These are phyloP conservation scores for Strix aluco DNA, from an alignment of 2,113 vertebrate species.

Conservation along the genomic window DNA sequence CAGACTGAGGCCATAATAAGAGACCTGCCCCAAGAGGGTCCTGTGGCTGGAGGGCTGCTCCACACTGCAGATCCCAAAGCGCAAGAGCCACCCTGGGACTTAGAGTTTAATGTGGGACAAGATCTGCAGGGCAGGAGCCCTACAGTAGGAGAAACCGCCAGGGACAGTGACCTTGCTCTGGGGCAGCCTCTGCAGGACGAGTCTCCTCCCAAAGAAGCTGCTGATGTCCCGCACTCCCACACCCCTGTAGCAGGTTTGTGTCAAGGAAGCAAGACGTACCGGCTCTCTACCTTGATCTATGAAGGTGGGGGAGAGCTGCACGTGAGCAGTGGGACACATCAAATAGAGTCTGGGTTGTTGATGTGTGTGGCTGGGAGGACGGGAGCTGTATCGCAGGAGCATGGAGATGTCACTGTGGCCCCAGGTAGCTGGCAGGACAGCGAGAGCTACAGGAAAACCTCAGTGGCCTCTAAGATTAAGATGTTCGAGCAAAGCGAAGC, in stretches of 20 bases:
- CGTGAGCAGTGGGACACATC: not conserved
- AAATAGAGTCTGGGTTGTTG: not conserved
- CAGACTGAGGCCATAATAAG: not conserved
- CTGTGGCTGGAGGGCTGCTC: not conserved
- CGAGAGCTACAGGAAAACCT: constrained; percentile 43
- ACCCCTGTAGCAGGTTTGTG: not conserved
- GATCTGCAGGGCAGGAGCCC: not conserved
- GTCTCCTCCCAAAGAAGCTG: not conserved
- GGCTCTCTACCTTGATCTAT: not conserved
- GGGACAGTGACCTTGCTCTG: not conserved
- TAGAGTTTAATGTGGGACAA: not conserved
- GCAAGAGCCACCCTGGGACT: not conserved
- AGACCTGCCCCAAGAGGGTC: not conserved
- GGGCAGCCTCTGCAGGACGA: not conserved
- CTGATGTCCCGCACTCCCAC: not conserved
- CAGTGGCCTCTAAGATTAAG: constrained; percentile 77
- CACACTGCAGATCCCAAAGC: not conserved
- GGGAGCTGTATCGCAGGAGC: not conserved
- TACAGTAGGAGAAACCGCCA: not conserved
- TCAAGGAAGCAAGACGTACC: not conserved
- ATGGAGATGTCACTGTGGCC: not conserved
- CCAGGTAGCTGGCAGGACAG: constrained; percentile 9
- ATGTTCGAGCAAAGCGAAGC: constrained; percentile 70
- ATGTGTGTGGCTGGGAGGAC: not conserved
- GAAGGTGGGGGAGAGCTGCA: not conserved